Evolutionary conservation across 2,113 vertebrate species (phyloP).

Genomic region (Protobothrops mucrosquamatus): DNA sequence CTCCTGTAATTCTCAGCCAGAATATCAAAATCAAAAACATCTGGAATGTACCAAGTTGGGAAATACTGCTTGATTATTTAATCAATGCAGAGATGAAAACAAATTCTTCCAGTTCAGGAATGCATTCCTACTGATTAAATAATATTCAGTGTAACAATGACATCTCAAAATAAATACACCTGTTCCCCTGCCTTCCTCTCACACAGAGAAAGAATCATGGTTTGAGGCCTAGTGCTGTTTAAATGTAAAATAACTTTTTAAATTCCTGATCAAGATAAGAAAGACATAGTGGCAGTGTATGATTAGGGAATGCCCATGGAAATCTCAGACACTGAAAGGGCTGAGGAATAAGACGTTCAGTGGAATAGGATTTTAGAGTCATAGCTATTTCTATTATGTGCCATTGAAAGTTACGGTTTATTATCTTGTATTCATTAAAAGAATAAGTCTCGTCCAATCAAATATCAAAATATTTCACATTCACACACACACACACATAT

Average conservation of each 20-base stretch:
- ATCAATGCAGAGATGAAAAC: not conserved
- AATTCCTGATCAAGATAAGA: not conserved
- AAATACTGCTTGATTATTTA: not conserved
- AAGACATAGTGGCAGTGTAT: not conserved
- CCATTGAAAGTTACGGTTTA: not conserved
- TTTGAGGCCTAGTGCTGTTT: not conserved
- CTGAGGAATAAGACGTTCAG: not conserved
- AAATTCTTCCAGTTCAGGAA: not conserved
- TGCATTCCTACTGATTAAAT: not conserved
- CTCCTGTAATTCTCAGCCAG: not conserved
- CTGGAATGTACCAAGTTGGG: not conserved
- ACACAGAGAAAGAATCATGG: not conserved
- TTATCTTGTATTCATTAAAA: too few species aligned
- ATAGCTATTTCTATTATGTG: not conserved
- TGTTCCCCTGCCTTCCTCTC: not conserved
- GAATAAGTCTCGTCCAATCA: too few species aligned
- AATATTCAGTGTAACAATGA: not conserved
- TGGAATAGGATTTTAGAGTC: not conserved
- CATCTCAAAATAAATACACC: not conserved
- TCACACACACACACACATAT: too few species aligned
- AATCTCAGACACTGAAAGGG: not conserved
- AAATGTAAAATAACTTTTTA: not conserved
- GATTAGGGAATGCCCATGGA: not conserved
- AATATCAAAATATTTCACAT: too few species aligned
- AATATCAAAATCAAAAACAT: not conserved